Evolutionary conservation across 1,140 invertebrate species (phyloP), one percentile per base, ranked within the genome.

Genomic region (Cydia splendana): DNA sequence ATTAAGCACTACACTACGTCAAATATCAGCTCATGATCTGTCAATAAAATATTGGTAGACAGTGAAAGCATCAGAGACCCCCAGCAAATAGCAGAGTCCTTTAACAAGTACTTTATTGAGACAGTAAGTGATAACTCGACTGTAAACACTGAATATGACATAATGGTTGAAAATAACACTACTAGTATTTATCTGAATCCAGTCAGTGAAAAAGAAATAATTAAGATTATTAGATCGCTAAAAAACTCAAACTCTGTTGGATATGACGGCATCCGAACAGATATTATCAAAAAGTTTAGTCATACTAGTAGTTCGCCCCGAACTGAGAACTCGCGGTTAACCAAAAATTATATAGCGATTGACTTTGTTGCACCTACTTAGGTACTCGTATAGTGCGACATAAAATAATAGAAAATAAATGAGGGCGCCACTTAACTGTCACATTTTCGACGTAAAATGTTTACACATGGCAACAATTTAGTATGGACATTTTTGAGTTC

Each of bases 141-240:
- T 5, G 20, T 45, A 12, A 45, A 45, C 10, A 45, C 42, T 12
- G 10, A 0, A 45, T 0, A 45, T 45, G 42, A 45, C 42, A 45
- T 45, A 9, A 9, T 12, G 6, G 10, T 45, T 45, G 42, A 45
- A 9, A 45, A 45, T 3, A 45, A 45, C 10, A 3, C 10, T 45
- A 24, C 4, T 7, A 75, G 18, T 30, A 62, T 75, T 20, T 75
- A 48, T 74, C 15, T 74, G 10, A 74, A 74, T 51, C 71, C 71
- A 74, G 13, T 74, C 1, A 20, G 24, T 10, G 1, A n/a, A 24
- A 48, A 10, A 5, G 71, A 74, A 18, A n/a, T 74, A 74, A 48
- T 48, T 7, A 20, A 74, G 18, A 74, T 74, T n/a, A 48, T 74
- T 20, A 18, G 7, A 48, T 48, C 34, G 10, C 45, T 74, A 12